Base-by-base conservation (phyloP, 2,888 invertebrate species). In the Troilus luridus region DNA sequence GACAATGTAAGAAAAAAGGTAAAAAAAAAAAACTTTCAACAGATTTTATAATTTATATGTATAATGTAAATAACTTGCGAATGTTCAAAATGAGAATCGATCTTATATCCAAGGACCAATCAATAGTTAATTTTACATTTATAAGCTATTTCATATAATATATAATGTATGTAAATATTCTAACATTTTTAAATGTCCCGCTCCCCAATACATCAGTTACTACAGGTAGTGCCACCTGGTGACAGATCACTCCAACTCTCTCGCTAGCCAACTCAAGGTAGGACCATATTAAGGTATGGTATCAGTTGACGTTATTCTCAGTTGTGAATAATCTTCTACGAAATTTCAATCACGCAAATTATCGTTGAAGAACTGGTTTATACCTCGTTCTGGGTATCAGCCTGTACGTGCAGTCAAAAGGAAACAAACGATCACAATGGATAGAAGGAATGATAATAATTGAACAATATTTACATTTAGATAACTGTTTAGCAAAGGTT, bases 191-290 rank as follows among this genome's bases (percentile, higher is more conserved):
- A 41, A 41, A 41, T 41, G 41, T 41, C 41, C 41, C 41, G 41
- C 41, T 41, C 41, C 1, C 17, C 17, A 14, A 14, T 6, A 21
- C 21, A 21, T 64, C 10, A 17, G 41, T 3, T 27, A 27, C 12
- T 56, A 54, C n/a, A 54, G 12, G 56, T 85, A n/a, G 56, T 58
- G 56, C 85, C 85, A 85, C 85, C 85, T 85, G 21, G 85, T n/a
- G 85, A 58, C n/a, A 11, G n/a, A 85, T 10, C 19, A 56, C 21
- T 8, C 10, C 21, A 85, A 12, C 56, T 56, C n/a, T 2, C 54
- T 56, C 21, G 12, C 56, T n/a, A n/a, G n/a, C 56, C n/a, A 56
- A n/a, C 56, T 58, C 56, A 58, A n/a, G 7, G n/a, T n/a, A n/a
- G n/a, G n/a, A n/a, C n/a, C n/a, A n/a, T n/a, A n/a, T n/a, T n/a